A percentile compares a stretch with the other conserved stretches of the same genome.
These are phyloP conservation scores for Plecturocebus donacophilus DNA, from an alignment of 2,113 vertebrate genomes.

Conservation along the genomic window DNA sequence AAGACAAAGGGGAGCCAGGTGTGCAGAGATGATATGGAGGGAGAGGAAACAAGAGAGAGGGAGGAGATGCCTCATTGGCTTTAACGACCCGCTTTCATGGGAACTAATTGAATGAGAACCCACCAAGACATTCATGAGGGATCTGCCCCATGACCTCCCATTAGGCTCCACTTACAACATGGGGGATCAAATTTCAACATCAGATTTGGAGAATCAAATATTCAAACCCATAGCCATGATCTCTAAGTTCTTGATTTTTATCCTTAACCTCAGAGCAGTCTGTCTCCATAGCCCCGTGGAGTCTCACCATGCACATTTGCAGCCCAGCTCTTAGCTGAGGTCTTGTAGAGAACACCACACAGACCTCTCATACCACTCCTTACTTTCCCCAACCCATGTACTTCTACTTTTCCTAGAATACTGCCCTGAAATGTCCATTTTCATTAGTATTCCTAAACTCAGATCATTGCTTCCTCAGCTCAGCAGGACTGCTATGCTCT, in stretches of 20 bases:
- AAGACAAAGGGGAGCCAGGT: background rate
- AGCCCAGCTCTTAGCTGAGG: background rate
- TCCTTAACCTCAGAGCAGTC: background rate
- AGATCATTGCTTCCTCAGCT: background rate
- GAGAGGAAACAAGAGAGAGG: background rate
- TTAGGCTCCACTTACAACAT: background rate
- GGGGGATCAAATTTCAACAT: background rate
- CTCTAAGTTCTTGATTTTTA: background rate
- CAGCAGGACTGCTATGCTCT: background rate
- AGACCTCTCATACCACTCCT: background rate
- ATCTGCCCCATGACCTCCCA: background rate
- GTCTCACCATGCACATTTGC: background rate
- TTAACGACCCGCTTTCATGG: background rate
- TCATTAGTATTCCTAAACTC: background rate
- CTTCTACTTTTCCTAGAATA: background rate
- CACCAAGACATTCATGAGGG: background rate
- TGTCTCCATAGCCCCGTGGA: background rate
- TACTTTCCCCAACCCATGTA: accelerated
- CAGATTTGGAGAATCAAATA: background rate
- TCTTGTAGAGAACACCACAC: background rate
- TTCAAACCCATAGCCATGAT: background rate
- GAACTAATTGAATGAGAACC: background rate
- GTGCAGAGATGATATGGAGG: background rate
- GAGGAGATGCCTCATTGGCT: background rate
- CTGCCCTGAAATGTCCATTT: background rate